phyloP scores from a whole-genome alignment of 1,140 invertebrate species.

The Drosophila subobscura region DNA sequence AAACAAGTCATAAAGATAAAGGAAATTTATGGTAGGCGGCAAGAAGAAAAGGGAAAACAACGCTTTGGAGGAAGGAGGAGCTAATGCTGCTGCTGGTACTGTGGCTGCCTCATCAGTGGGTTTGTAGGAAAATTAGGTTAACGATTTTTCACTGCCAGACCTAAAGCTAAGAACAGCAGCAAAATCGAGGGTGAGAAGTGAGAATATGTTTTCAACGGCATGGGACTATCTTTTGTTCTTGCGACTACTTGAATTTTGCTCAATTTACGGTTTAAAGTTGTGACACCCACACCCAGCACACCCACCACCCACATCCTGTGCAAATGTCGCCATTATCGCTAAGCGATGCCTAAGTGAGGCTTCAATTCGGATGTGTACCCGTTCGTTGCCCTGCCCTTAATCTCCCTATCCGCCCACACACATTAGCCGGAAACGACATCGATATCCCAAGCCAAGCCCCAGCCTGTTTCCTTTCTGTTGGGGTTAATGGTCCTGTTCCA shows the following conservation, averaged over 20 bases:
- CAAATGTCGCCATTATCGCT: slow-evolving; percentile 74
- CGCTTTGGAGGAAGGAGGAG: background rate
- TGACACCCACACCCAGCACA: slow-evolving; percentile 7
- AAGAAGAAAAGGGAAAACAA: slow-evolving; percentile 66
- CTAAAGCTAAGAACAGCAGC: slow-evolving; percentile 33
- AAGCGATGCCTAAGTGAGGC: slow-evolving; percentile 78
- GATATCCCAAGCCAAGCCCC: slow-evolving; percentile 49
- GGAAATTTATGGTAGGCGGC: slow-evolving; percentile 73
- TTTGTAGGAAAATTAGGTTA: slow-evolving; percentile 71
- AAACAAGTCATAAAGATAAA: slow-evolving; percentile 82
- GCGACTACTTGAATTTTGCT: slow-evolving; percentile 31
- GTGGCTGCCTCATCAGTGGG: background rate
- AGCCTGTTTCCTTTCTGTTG: slow-evolving; percentile 29
- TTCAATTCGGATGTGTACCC: slow-evolving; percentile 41
- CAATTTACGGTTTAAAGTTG: slow-evolving; percentile 69
- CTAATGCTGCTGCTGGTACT: background rate
- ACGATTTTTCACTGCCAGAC: slow-evolving; percentile 75
- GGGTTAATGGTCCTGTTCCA: slow-evolving; percentile 37
- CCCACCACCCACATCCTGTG: slow-evolving; percentile 6
- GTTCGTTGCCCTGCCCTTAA: background rate
- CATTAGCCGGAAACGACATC: slow-evolving; percentile 65
- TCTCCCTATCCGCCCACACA: slow-evolving; percentile 18
- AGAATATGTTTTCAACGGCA: slow-evolving; percentile 45
- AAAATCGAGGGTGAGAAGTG: slow-evolving; percentile 7
- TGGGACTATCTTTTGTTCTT: slow-evolving; percentile 60